phyloP scores from a whole-genome alignment of 2,888 invertebrate genomes.

The Sinohyriopsis cumingii region DNA sequence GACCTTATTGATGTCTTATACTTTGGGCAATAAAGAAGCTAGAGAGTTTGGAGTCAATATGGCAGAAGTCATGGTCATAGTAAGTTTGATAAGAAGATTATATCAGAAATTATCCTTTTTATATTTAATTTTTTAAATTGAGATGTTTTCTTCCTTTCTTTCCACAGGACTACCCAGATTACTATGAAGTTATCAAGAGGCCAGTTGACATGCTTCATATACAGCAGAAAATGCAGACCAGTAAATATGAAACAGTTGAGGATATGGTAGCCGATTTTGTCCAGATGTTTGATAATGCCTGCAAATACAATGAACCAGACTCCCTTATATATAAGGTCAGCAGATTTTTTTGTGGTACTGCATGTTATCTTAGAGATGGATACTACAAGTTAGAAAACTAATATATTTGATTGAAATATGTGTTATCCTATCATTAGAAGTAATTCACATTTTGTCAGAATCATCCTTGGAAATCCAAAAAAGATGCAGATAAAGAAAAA shows the following conservation, averaged over 20 bases:
- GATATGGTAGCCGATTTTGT: constrained; percentile 94
- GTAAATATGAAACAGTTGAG: constrained; percentile 83
- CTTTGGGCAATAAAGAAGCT: no score
- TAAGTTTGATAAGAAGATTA: not conserved
- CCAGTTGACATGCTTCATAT: constrained; percentile 96
- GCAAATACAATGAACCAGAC: constrained; percentile 96
- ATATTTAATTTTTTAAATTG: not conserved
- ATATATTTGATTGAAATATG: no score
- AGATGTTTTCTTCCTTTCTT: not conserved
- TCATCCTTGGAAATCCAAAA: no score
- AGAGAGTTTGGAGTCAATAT: no score
- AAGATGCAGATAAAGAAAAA: no score
- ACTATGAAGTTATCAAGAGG: constrained; percentile 93
- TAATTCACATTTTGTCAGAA: no score
- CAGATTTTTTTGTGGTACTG: not conserved
- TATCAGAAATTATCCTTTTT: not conserved
- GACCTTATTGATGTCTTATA: no score
- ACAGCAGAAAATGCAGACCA: constrained; percentile 89
- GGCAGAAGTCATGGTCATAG: not conserved
- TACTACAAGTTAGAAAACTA: no score
- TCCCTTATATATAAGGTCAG: constrained; percentile 91
- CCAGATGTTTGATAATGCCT: constrained; percentile 96
- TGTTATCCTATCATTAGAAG: no score
- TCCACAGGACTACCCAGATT: constrained; percentile 89
- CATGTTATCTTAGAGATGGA: no score